Conservation (phyloP, 2,113 vertebrate species). For the Genyomyrus donnyi region DNA sequence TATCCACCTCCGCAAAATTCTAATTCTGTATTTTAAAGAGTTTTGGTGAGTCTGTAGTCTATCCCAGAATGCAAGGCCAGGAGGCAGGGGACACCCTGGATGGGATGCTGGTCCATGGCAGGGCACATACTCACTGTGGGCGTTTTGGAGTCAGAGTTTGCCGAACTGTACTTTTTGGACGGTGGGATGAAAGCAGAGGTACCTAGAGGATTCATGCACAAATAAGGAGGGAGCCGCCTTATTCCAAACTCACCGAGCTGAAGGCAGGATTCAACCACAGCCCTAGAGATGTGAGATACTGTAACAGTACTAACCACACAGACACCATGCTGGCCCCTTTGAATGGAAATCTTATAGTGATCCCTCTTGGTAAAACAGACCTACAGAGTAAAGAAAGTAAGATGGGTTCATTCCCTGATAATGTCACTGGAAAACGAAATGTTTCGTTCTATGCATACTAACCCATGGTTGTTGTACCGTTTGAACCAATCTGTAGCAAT, state of each 20-base stretch:
- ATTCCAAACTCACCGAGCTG: neutral
- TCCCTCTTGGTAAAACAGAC: neutral
- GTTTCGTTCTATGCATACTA: neutral
- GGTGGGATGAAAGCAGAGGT: neutral
- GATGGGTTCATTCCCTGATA: neutral
- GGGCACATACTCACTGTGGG: neutral
- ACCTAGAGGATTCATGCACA: neutral
- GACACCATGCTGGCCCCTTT: neutral
- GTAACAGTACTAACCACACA: neutral
- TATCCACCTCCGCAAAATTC: neutral
- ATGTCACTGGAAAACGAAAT: neutral
- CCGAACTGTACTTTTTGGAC: neutral
- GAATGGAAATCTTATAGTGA: neutral
- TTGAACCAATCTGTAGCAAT: neutral
- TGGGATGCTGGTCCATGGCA: neutral
- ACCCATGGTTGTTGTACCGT: neutral
- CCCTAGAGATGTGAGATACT: neutral
- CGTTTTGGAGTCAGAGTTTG: neutral
- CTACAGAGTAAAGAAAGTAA: neutral
- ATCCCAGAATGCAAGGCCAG: neutral
- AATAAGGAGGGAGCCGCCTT: neutral
- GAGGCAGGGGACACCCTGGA: neutral
- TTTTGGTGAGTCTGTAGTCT: neutral
- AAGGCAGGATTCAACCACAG: neutral
- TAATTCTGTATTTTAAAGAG: neutral